Conservation (phyloP, 2,797 vertebrate species). For the Monodelphis domestica region DNA sequence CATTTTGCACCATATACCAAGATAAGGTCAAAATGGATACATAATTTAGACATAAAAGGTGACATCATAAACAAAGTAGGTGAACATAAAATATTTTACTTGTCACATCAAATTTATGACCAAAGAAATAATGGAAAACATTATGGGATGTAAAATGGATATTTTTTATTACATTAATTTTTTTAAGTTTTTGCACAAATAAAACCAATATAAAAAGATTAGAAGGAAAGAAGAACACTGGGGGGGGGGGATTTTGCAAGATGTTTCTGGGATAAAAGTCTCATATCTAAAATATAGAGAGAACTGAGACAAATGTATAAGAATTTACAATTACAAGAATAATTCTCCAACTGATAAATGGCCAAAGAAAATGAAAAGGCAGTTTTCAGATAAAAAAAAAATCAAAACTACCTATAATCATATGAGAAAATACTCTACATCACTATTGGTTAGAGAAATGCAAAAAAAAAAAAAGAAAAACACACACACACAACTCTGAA, state of each 20-base stretch:
- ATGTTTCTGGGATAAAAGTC: neutral
- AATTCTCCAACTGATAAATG: too few species aligned
- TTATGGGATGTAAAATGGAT: neutral
- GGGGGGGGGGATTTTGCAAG: neutral
- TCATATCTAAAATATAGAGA: neutral
- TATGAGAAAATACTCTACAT: too few species aligned
- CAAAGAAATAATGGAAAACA: neutral
- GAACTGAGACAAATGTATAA: neutral
- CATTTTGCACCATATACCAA: neutral
- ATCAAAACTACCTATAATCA: too few species aligned
- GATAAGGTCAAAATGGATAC: neutral
- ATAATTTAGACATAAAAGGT: neutral
- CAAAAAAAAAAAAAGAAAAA: too few species aligned
- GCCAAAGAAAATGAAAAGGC: too few species aligned
- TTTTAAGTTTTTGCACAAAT: neutral
- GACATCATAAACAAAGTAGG: neutral
- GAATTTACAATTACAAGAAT: too few species aligned
- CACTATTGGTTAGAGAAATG: too few species aligned
- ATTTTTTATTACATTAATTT: neutral
- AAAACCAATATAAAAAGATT: neutral
- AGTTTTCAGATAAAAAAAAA: too few species aligned
- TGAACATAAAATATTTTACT: neutral
- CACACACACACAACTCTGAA: too few species aligned
- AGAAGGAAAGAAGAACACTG: neutral
- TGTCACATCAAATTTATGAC: neutral